Evolutionary conservation across 2,888 invertebrate genomes (phyloP).

Genomic region (Sclerodermus sp.): DNA sequence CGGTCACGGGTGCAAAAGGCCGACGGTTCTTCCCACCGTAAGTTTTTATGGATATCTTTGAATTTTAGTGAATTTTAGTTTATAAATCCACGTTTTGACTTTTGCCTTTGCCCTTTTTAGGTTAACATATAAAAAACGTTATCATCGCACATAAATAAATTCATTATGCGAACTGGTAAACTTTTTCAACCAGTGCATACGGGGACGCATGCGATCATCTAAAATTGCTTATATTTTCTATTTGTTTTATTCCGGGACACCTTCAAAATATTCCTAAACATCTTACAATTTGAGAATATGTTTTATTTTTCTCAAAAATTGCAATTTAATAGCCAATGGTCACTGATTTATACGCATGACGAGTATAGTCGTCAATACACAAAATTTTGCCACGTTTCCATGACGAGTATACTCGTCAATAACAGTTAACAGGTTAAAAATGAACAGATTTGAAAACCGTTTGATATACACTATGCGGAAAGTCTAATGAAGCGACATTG

Average conservation of each 20-base stretch:
- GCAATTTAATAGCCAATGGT: conserved; percentile 15
- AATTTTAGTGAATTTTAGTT: conserved; percentile 1
- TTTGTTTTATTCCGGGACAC: conserved; percentile 13
- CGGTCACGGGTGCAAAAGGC: not conserved
- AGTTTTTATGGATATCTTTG: not conserved
- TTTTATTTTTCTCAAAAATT: conserved; percentile 14
- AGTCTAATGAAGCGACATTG: no score
- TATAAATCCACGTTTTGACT: conserved; percentile 10
- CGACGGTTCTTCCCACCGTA: not conserved
- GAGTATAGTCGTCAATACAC: conserved; percentile 14
- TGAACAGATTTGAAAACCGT: no score
- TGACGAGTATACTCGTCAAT: conserved; percentile 6
- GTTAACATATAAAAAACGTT: conserved; percentile 9
- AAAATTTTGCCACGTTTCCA: conserved; percentile 1
- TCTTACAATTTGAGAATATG: conserved; percentile 15
- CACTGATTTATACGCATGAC: conserved; percentile 16
- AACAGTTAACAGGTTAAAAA: not conserved
- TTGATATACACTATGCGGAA: no score
- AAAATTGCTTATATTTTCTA: conserved; percentile 9
- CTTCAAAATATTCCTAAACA: conserved; percentile 17
- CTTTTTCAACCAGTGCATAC: conserved; percentile 13
- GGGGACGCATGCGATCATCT: conserved; percentile 13
- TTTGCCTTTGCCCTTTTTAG: conserved; percentile 11
- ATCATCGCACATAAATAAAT: conserved; percentile 14
- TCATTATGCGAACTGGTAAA: conserved; percentile 14